Base-by-base conservation (phyloP, 2,888 invertebrate genomes). In the Drosophila niveifrons region DNA sequence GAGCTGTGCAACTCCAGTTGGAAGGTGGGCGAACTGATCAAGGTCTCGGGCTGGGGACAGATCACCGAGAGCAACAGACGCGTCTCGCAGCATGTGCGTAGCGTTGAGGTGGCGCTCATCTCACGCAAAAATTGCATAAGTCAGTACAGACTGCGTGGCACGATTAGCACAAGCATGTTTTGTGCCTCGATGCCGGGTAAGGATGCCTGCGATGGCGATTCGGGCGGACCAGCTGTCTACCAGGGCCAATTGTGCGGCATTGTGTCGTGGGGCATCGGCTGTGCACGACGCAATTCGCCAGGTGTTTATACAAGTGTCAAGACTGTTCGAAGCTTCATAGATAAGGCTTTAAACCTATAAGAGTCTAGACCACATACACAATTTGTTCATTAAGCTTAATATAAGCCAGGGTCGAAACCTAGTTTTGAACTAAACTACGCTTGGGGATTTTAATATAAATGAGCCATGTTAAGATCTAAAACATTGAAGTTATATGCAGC, bases 251-350 rank as follows among this genome's bases (percentile, higher is more conserved):
- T 92, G 75, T 78, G 92, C 95, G 96, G 96, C 23, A 93, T 97
- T n/a, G 96, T 96, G 0, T 96, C 96, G 0, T 91, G 88, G 86
- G 92, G 91, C 1, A 52, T 87, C 15, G 91, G 91, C 10, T 92
- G 91, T 65, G 92, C 81, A 4, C 76, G 88, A 76, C 94, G 94
- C 0, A 94, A 95, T 78, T 95, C 94, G 78, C 96, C 97, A 0
- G 97, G 97, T 1, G 96, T 97, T 6, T 97, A 97, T 91, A 94
- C 95, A 0, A 93, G 96, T 70, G 96, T 96, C n/a, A 81, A 77
- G 67, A 78, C 72, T 74, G 89, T 87, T 18, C 71, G 76, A 53
- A 50, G 73, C 9, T 87, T 87, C 53, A 89, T 87, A 17, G 87
- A 88, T 44, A 87, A 81, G 62, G 89, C 87, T 28, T 59, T 87